Percentiles rank a stretch among this genome's conserved stretches.
phyloP scores from a whole-genome alignment of 2,797 vertebrate species.

The Uromys caudimaculatus region DNA sequence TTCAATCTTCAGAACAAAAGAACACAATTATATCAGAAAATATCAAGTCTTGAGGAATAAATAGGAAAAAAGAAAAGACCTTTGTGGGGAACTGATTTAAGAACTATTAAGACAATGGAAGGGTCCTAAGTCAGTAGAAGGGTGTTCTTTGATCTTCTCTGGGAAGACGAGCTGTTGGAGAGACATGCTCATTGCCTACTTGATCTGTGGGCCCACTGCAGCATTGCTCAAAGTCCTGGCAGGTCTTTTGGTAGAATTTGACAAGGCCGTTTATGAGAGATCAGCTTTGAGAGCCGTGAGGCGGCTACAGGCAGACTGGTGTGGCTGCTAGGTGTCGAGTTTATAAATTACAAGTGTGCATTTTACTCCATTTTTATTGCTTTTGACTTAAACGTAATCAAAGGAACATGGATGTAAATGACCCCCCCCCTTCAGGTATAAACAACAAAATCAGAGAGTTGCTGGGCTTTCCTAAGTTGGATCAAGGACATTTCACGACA shows the following conservation, averaged over 20 bases:
- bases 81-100: neutral
- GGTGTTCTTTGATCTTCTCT: neutral
- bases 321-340: neutral
- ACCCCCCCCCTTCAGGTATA: neutral
- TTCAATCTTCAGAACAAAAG: neutral
- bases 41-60: neutral
- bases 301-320: neutral
- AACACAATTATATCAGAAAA: neutral
- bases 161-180: neutral
- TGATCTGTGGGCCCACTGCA: neutral
- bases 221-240: neutral
- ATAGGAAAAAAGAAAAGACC: neutral
- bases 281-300: neutral
- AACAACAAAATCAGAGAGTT: neutral
- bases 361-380: neutral
- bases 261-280: neutral
- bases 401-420: neutral
- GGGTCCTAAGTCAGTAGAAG: neutral
- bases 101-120: neutral
- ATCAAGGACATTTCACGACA: too few species aligned
- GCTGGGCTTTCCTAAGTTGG: neutral
- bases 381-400: neutral
- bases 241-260: neutral
- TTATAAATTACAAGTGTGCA: neutral
- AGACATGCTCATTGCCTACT: neutral